These are phyloP conservation scores for Leptosomus discolor DNA, from an alignment of 2,113 vertebrate genomes.

Conservation along the genomic window DNA sequence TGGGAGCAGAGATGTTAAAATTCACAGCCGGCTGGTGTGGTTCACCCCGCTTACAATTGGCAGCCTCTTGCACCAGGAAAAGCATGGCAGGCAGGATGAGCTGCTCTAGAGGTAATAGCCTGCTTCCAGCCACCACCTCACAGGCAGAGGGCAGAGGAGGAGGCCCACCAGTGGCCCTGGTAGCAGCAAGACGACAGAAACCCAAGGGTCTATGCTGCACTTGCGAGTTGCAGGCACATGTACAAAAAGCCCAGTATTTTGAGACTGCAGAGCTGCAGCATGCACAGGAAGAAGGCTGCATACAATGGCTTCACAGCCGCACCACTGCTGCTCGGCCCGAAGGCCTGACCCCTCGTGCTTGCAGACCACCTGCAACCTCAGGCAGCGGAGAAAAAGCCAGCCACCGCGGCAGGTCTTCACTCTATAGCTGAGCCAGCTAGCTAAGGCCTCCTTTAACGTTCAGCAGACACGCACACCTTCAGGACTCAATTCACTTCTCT, in stretches of 20 bases:
- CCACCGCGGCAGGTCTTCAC: fast-evolving
- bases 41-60: fast-evolving
- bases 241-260: background rate
- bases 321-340: background rate
- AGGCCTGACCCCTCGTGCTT: background rate
- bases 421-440: background rate
- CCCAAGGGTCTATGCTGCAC: background rate
- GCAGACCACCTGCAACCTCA: background rate
- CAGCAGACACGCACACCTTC: background rate
- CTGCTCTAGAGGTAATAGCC: background rate
- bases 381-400: background rate
- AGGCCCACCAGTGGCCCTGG: background rate
- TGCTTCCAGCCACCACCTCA: background rate
- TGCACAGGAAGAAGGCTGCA: fast-evolving
- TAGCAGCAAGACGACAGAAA: background rate
- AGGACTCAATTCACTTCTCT: background rate
- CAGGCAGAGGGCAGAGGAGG: fast-evolving
- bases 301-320: fast-evolving
- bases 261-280: background rate
- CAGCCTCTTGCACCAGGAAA: background rate
- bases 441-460: too few relatives aligned
- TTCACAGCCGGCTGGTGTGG: fast-evolving
- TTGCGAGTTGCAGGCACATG: fast-evolving
- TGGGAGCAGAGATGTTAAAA: background rate
- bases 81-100: fast-evolving